Conservation (phyloP, 2,888 invertebrate species). For the Mythimna loreyi region DNA sequence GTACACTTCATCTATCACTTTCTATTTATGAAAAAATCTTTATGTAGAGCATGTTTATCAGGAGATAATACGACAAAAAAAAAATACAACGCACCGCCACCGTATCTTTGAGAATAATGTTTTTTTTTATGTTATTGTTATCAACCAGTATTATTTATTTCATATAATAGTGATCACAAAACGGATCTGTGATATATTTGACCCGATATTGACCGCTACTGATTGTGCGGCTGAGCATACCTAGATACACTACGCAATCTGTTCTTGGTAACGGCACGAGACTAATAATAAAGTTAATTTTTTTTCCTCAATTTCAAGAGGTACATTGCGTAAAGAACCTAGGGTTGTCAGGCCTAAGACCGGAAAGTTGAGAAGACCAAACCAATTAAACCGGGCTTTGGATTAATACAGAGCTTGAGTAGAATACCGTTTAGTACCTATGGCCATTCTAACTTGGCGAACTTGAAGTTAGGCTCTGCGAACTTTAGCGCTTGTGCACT, state of each 20-base stretch:
- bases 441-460: too few relatives aligned
- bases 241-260: constrained; percentile 14
- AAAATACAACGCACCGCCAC: background rate
- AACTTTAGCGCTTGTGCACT: too few relatives aligned
- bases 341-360: background rate
- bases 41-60: too few relatives aligned
- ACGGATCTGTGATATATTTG: constrained; percentile 30
- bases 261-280: constrained; percentile 22
- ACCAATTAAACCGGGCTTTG: background rate
- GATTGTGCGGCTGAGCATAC: constrained; percentile 14
- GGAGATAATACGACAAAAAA: too few relatives aligned
- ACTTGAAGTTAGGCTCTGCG: too few relatives aligned
- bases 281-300: background rate
- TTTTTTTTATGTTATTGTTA: background rate
- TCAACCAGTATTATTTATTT: background rate
- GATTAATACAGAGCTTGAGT: background rate
- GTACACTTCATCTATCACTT: too few relatives aligned
- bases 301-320: constrained; percentile 1
- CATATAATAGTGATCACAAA: constrained; percentile 27
- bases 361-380: background rate
- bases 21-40: too few relatives aligned
- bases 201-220: constrained; percentile 23
- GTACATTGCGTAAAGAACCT: background rate
- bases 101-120: constrained; percentile 4
- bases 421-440: too few relatives aligned